phyloP scores from a whole-genome alignment of 2,797 vertebrate species.

The Cossypha dichroa region DNA sequence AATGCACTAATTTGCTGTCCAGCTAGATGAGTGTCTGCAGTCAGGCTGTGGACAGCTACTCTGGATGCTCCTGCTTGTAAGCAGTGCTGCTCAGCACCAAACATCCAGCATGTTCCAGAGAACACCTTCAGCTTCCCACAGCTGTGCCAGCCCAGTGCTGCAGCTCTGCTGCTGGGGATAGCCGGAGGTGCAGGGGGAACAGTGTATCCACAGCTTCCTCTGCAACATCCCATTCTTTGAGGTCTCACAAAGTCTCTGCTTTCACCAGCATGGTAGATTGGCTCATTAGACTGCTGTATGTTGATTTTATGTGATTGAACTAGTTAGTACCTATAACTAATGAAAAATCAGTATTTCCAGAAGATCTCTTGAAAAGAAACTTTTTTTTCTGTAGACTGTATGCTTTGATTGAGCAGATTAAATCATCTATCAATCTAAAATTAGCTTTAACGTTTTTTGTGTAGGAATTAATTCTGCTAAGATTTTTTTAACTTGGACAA shows the following conservation, averaged over 20 bases:
- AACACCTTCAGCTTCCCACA: rapidly evolving
- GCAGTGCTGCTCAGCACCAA: background rate
- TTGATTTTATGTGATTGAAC: background rate
- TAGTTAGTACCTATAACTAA: background rate
- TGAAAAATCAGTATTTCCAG: background rate
- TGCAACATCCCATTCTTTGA: rapidly evolving
- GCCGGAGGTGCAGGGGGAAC: background rate
- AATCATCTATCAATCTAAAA: background rate
- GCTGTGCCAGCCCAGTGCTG: background rate
- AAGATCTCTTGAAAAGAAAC: background rate
- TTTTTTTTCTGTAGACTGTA: background rate
- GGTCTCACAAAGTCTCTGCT: background rate
- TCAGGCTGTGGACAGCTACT: background rate
- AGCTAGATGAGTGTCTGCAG: background rate
- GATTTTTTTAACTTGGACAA: background rate
- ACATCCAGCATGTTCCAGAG: background rate
- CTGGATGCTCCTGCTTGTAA: background rate
- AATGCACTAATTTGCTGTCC: background rate
- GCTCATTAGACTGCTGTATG: rapidly evolving
- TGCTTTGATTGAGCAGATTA: background rate
- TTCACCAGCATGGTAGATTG: background rate
- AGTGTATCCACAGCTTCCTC: background rate
- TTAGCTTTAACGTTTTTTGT: background rate
- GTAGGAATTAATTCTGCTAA: background rate
- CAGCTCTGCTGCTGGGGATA: background rate